A percentile compares a stretch with the other conserved stretches of the same genome.
These are phyloP conservation scores for Brachynemurus nebulosus DNA, from an alignment of 2,888 invertebrate species.

Conservation along the genomic window DNA sequence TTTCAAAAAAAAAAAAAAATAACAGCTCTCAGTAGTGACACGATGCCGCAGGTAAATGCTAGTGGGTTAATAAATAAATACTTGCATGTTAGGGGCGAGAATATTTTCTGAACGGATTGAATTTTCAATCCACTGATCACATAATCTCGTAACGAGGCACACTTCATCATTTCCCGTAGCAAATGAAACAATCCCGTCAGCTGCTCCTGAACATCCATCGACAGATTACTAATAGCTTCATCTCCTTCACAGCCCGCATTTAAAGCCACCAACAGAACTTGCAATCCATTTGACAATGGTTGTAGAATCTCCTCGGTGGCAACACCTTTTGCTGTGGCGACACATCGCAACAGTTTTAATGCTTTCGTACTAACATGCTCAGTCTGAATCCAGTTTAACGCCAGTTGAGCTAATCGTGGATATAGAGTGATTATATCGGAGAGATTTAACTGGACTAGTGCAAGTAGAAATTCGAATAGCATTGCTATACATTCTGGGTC, in stretches of 20 bases:
- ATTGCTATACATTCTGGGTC: conserved; percentile 35
- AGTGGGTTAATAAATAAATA: too few relatives aligned
- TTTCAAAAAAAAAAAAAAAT: too few relatives aligned
- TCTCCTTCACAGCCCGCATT: conserved; percentile 25
- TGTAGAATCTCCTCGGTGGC: conserved; percentile 24
- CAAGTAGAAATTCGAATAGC: conserved; percentile 36
- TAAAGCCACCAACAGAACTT: conserved; percentile 30
- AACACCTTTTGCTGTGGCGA: conserved; percentile 27
- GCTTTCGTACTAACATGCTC: conserved; percentile 33
- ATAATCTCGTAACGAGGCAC: conserved; percentile 25
- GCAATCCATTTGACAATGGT: conserved; percentile 27
- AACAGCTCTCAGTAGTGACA: too few relatives aligned
- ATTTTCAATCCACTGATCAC: conserved; percentile 30
- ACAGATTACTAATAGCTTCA: conserved; percentile 19
- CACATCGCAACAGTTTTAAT: conserved; percentile 29
- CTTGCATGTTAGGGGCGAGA: conserved; percentile 29
- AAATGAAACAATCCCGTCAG: conserved; percentile 35
- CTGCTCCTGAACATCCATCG: conserved; percentile 27
- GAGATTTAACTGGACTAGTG: conserved; percentile 32
- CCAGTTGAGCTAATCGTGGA: conserved; percentile 29
- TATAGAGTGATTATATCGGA: conserved; percentile 29
- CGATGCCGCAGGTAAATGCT: too few relatives aligned
- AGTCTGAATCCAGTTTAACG: conserved; percentile 35
- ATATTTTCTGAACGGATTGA: conserved; percentile 29
- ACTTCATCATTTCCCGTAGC: conserved; percentile 31